Evolutionary conservation across 2,113 vertebrate genomes (phyloP).

Genomic region (Melanocharis versteri): DNA sequence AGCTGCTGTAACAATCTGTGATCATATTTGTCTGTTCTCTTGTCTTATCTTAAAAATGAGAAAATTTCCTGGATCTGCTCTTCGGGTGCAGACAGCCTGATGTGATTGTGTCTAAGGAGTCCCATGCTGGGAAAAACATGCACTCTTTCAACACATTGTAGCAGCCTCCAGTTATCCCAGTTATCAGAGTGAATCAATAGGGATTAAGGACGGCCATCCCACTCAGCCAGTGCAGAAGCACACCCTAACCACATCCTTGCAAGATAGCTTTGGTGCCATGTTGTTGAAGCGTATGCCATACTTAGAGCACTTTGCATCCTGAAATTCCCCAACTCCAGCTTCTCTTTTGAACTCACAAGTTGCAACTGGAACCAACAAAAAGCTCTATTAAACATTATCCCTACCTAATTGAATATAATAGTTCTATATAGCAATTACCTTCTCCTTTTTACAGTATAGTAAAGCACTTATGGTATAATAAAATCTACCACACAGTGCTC

Average conservation of each 20-base stretch:
- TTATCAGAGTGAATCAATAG: background rate
- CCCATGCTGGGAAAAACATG: background rate
- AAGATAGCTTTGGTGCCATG: background rate
- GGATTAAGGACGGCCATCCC: background rate
- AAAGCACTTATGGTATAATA: constrained; percentile 56
- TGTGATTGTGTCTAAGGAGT: background rate
- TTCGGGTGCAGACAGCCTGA: background rate
- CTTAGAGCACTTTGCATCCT: background rate
- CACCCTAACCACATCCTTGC: background rate
- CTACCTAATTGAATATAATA: constrained; percentile 54
- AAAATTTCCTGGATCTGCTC: background rate
- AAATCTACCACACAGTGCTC: constrained; percentile 56
- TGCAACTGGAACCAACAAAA: constrained; percentile 47
- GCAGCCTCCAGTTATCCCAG: background rate
- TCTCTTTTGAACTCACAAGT: constrained; percentile 16
- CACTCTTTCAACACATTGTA: background rate
- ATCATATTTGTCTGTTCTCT: background rate
- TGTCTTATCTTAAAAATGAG: background rate
- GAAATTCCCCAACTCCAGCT: background rate
- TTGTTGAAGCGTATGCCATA: background rate
- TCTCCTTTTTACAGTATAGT: constrained; percentile 52
- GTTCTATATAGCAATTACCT: constrained; percentile 21
- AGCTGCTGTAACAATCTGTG: background rate
- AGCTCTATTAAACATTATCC: constrained; percentile 42
- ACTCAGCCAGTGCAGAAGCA: background rate